Evolutionary conservation across 2,888 invertebrate genomes (phyloP).

Genomic region (Therioaphis trifolii): DNA sequence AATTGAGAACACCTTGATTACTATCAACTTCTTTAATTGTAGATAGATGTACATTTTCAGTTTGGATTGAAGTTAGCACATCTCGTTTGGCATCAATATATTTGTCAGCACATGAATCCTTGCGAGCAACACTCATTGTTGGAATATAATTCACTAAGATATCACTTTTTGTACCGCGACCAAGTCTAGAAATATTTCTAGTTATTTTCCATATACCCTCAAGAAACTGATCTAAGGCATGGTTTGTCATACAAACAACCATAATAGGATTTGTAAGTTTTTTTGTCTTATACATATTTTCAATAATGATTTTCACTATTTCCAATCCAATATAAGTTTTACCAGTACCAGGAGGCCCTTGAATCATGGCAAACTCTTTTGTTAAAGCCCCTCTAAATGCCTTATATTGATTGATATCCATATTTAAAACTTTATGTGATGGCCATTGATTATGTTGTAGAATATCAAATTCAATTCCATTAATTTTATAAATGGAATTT

Average conservation of each 20-base stretch:
- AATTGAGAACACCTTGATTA: conserved; percentile 38
- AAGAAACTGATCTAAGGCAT: conserved; percentile 84
- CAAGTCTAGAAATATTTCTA: conserved; percentile 49
- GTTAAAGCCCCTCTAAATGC: conserved; percentile 79
- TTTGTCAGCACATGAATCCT: conserved; percentile 1
- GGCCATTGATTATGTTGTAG: conserved; percentile 64
- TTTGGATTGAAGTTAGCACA: neutral
- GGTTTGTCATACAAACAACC: conserved; percentile 86
- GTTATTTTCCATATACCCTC: conserved; percentile 72
- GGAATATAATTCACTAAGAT: conserved; percentile 40
- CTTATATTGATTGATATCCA: conserved; percentile 77
- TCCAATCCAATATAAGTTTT: conserved; percentile 85
- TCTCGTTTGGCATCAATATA: conserved; percentile 1
- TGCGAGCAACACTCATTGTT: neutral
- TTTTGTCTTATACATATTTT: conserved; percentile 71
- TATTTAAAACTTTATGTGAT: conserved; percentile 68
- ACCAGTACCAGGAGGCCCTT: conserved; percentile 90
- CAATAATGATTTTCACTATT: conserved; percentile 77
- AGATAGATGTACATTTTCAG: neutral
- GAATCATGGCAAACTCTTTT: conserved; percentile 80
- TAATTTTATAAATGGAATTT: conserved; percentile 62
- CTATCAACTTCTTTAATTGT: conserved; percentile 24
- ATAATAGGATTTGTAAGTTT: conserved; percentile 71
- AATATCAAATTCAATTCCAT: conserved; percentile 55
- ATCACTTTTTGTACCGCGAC: conserved; percentile 44